Evolutionary conservation across 2,888 invertebrate genomes (phyloP).

Genomic region (Apantesis nais): DNA sequence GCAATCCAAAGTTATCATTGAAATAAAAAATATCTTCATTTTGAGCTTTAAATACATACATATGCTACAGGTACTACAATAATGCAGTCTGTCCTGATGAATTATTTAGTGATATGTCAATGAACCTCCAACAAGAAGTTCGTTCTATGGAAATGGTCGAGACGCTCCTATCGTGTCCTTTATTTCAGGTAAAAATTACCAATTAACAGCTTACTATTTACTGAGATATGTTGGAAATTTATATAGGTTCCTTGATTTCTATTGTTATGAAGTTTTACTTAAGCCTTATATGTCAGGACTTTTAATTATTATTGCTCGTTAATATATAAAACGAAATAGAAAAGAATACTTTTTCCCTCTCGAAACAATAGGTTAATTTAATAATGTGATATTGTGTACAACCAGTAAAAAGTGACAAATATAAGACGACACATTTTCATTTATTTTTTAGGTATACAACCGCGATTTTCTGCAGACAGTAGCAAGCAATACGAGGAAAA

Average conservation of each 20-base stretch:
- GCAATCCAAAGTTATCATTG: not conserved
- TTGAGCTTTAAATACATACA: not conserved
- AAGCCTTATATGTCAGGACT: not conserved
- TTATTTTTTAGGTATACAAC: slow-evolving; percentile 63
- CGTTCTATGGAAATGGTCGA: slow-evolving; percentile 75
- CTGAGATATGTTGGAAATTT: not conserved
- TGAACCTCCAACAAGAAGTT: slow-evolving; percentile 76
- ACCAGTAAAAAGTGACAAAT: slow-evolving; percentile 10
- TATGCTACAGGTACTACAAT: slow-evolving; percentile 73
- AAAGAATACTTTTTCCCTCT: not conserved
- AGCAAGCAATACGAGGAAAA: slow-evolving; percentile 69
- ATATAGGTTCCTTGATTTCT: not conserved
- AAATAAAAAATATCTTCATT: not conserved
- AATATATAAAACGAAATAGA: not conserved
- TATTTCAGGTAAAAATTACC: slow-evolving; percentile 67
- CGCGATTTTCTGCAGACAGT: slow-evolving; percentile 78
- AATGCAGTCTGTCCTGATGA: slow-evolving; percentile 71
- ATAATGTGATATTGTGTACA: not conserved
- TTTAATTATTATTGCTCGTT: not conserved
- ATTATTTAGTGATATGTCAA: slow-evolving; percentile 74
- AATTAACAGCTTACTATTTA: not conserved
- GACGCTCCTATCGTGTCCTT: slow-evolving; percentile 67
- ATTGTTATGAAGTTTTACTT: not conserved
- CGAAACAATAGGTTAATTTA: not conserved
- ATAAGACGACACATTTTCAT: slow-evolving; percentile 28